Evolutionary conservation across 53 echinoderm and acorn worm species (phyloP), one percentile per base, ranked within the genome.

Genomic region (Echinarachnius parma): DNA sequence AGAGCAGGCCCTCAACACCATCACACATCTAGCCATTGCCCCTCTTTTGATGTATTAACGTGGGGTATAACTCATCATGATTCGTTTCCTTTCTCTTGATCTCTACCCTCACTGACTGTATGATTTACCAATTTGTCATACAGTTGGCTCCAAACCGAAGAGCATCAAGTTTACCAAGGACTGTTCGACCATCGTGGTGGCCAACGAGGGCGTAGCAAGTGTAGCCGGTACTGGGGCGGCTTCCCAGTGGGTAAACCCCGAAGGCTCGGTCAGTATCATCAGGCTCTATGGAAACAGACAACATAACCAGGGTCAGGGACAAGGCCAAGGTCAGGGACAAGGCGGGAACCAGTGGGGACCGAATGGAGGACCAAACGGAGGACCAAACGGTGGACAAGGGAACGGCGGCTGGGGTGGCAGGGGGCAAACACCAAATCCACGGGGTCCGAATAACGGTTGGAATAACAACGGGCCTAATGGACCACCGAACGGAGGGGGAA

Each of bases 91-190:
- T n/a, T n/a, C n/a, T n/a, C n/a, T n/a, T n/a, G n/a, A n/a, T n/a
- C n/a, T n/a, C n/a, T n/a, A n/a, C n/a, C n/a, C n/a, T n/a, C n/a
- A n/a, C n/a, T n/a, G n/a, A n/a, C n/a, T n/a, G n/a, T n/a, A 53
- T 11, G n/a, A n/a, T n/a, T n/a, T n/a, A n/a, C n/a, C n/a, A n/a
- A n/a, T 59, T 27, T 31, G 34, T 20, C 21, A n/a, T 25, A 33
- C 28, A 87, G 87, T 87, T 20, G 87, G 87, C 19, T 56, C 48
- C 34, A 61, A 59, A 45, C 87, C 87, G 27, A 83, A 87, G 36
- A 87, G 83, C 79, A 62, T 87, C 74, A 72, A 58, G 36, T 87
- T 87, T 52, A 87, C 82, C 21, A 30, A 57, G 36, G 75, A 87
- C 59, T 87, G 87, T 31, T 54, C 68, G 1, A 82, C 72, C 22